Base-by-base conservation (phyloP, 2,797 vertebrate species). In the Xyrichtys novacula region DNA sequence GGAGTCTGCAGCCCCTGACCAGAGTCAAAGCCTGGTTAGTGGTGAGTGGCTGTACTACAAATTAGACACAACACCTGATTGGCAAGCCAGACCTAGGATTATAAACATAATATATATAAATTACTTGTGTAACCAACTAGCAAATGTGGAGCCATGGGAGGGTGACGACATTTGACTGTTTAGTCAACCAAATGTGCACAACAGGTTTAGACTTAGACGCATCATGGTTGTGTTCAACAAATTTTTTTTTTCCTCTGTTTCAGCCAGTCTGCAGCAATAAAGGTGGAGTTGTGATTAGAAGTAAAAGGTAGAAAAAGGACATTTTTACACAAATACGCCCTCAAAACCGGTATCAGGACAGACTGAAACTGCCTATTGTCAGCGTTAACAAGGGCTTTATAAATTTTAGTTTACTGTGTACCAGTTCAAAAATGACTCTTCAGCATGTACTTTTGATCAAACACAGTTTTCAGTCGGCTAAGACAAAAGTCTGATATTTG, bases 401-500 rank as follows among this genome's bases (percentile, higher is more conserved):
- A 28, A 50, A 40, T 44, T 60, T 72, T n/a, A n/a, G n/a, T n/a
- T n/a, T 9, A 60, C 26, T 56, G 8, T 53, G 23, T 34, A 42
- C 46, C 1, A 1, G 42, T 31, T 29, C 25, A 39, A 62, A 59
- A 43, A 25, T 29, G 16, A 14, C 25, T 32, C 3, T n/a, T 59
- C 44, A 61, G 5, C 20, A 28, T 34, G 11, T 55, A 11, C 62
- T 66, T 78, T 29, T 19, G 23, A 17, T 7, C 9, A 50, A 67
- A 74, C 36, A 57, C 42, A 38, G 32, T 57, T 19, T 69, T 82
- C 65, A 59, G n/a, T 36, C 40, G 57, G 6, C 10, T 49, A 39
- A 63, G 44, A 63, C 58, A 55, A 66, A 67, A 70, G 44, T 48
- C 56, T 61, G 46, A 52, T 56, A 60, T 76, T 60, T 65, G 44